These are phyloP conservation scores for Drosophila lowei DNA, from an alignment of 1,140 invertebrate genomes.

Conservation along the genomic window DNA sequence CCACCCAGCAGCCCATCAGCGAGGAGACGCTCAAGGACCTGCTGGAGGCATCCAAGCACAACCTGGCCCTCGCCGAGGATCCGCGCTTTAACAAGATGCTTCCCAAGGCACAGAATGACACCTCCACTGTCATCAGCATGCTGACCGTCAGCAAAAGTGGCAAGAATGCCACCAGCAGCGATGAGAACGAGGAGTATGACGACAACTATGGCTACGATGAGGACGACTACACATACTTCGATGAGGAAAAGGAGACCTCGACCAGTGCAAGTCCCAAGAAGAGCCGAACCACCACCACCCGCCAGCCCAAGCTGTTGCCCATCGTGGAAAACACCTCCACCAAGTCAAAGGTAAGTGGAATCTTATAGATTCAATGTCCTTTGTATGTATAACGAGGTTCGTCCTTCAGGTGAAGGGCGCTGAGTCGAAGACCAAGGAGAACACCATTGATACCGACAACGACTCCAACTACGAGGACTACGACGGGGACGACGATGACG, in stretches of 20 bases:
- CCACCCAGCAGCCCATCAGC: constrained; percentile 46
- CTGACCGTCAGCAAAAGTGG: constrained; percentile 8
- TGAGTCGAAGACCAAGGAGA: constrained; percentile 45
- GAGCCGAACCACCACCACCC: constrained; percentile 25
- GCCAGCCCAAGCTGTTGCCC: constrained; percentile 57
- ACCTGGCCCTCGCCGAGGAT: constrained; percentile 69
- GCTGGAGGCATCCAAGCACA: constrained; percentile 76
- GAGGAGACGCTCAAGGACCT: constrained; percentile 67
- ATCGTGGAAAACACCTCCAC: constrained; percentile 51
- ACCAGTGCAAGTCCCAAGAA: constrained; percentile 50
- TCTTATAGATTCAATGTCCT: no score
- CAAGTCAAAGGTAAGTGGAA: constrained; percentile 53
- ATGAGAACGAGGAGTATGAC: constrained; percentile 57
- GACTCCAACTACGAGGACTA: constrained; percentile 64
- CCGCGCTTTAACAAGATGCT: constrained; percentile 78
- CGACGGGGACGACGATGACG: constrained; percentile 62
- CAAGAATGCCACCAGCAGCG: constrained; percentile 53
- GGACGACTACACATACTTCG: constrained; percentile 46
- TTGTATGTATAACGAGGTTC: background rate
- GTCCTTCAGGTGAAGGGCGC: constrained; percentile 39
- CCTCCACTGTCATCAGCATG: background rate
- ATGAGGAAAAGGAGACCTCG: constrained; percentile 53
- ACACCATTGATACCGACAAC: constrained; percentile 64
- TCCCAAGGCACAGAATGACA: constrained; percentile 49
- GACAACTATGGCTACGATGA: constrained; percentile 49